Evolutionary conservation across 2,888 invertebrate genomes (phyloP).

Genomic region (Agrenia bidenticulata): DNA sequence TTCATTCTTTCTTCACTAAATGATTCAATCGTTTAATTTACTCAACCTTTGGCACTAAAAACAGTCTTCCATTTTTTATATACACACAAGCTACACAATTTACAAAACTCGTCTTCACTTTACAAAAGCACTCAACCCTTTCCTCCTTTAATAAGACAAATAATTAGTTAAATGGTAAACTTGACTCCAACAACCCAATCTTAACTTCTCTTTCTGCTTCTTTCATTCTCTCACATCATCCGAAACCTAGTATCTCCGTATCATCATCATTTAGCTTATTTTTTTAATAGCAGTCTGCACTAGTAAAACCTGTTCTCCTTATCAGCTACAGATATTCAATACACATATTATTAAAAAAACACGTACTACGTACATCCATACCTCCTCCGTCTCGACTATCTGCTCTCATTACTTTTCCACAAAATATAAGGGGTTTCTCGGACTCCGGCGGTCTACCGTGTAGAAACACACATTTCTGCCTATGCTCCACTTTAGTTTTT

Average conservation of each 20-base stretch:
- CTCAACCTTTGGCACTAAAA: slow-evolving; percentile 23
- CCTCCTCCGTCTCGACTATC: too few relatives aligned
- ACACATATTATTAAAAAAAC: background rate
- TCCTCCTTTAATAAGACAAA: slow-evolving; percentile 11
- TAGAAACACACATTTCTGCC: too few relatives aligned
- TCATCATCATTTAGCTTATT: slow-evolving; percentile 19
- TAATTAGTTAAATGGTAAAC: slow-evolving; percentile 12
- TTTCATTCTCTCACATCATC: slow-evolving; percentile 11
- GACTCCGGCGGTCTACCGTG: too few relatives aligned
- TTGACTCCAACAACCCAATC: background rate
- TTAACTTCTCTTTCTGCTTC: background rate
- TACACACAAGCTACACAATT: background rate
- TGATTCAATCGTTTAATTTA: slow-evolving; percentile 47
- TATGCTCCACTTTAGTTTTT: too few relatives aligned
- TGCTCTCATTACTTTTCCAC: background rate
- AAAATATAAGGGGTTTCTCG: too few relatives aligned
- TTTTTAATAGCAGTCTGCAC: slow-evolving; percentile 7
- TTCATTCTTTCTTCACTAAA: slow-evolving; percentile 41
- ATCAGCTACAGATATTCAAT: slow-evolving; percentile 2
- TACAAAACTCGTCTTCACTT: background rate
- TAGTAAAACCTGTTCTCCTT: slow-evolving; percentile 1
- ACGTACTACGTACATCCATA: too few relatives aligned
- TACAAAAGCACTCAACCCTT: background rate
- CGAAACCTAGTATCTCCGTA: slow-evolving; percentile 3
- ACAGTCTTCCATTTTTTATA: background rate